These are phyloP conservation scores for Eristalis pertinax DNA, from an alignment of 2,888 invertebrate species.

Conservation along the genomic window DNA sequence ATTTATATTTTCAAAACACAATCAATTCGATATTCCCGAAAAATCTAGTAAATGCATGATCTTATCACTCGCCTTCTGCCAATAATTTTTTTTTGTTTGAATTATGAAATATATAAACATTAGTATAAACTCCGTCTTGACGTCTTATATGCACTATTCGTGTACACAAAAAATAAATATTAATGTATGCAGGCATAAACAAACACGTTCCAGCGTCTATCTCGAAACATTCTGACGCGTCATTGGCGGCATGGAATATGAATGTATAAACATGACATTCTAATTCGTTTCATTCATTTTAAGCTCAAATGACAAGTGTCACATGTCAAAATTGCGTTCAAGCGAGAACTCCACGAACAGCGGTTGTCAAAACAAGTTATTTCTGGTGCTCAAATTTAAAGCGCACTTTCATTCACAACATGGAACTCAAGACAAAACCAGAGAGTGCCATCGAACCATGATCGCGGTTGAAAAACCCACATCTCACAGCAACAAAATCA, in stretches of 20 bases:
- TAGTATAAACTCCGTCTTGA: background rate
- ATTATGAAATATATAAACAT: background rate
- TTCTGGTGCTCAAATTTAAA: constrained; percentile 8
- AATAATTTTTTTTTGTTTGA: background rate
- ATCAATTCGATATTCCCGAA: no score
- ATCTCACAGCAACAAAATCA: background rate
- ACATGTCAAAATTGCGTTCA: constrained; percentile 2
- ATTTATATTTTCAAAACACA: no score
- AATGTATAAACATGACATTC: background rate
- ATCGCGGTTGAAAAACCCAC: constrained; percentile 7
- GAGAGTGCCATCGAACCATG: constrained; percentile 9
- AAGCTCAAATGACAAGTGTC: constrained; percentile 6
- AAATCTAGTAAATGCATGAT: no score
- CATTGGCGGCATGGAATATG: background rate
- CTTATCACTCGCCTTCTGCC: no score
- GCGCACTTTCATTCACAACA: constrained; percentile 1
- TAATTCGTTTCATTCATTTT: background rate
- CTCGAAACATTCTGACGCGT: background rate
- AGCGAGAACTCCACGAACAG: background rate
- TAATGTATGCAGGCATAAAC: background rate
- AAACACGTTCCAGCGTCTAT: background rate
- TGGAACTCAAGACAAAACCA: background rate
- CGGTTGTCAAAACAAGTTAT: background rate
- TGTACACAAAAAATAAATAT: background rate
- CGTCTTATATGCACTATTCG: background rate